Evolutionary conservation across 2,113 vertebrate species (phyloP).

Genomic region (Eleginops maclovinus): DNA sequence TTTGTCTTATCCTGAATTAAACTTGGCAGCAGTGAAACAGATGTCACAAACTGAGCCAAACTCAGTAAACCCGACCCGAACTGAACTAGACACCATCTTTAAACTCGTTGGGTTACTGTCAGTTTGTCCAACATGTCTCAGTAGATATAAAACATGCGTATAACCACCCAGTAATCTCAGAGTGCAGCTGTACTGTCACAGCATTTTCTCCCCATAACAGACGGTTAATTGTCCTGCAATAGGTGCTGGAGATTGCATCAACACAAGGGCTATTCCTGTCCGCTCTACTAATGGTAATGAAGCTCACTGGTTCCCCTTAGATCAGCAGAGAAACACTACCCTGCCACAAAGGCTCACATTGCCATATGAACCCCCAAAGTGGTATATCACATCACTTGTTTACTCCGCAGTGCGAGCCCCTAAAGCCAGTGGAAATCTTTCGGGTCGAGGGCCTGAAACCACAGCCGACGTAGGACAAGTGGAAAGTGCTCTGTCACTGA

Average conservation of each 20-base stretch:
- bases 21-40: conserved; percentile 18
- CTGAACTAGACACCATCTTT: conserved; percentile 7
- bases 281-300: conserved; percentile 52
- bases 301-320: conserved; percentile 32
- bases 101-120: not conserved
- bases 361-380: conserved; percentile 33
- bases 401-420: conserved; percentile 30
- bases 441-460: conserved; percentile 49
- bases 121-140: not conserved
- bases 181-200: not conserved
- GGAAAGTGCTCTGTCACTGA: conserved; percentile 67
- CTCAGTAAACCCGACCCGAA: conserved; percentile 42
- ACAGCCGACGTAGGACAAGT: conserved; percentile 47
- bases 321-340: conserved; percentile 69
- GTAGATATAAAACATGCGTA: not conserved
- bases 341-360: conserved; percentile 43
- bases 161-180: not conserved
- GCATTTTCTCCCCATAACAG: not conserved
- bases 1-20: not conserved
- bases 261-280: conserved; percentile 76
- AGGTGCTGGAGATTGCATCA: conserved; percentile 34
- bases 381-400: conserved; percentile 60
- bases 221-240: conserved; percentile 47
- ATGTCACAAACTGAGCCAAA: not conserved
- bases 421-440: conserved; percentile 21